A percentile compares a stretch with the other conserved stretches of the same genome.
Conservation (phyloP, 2,113 vertebrate species). For the Aleadryas rufinucha region DNA sequence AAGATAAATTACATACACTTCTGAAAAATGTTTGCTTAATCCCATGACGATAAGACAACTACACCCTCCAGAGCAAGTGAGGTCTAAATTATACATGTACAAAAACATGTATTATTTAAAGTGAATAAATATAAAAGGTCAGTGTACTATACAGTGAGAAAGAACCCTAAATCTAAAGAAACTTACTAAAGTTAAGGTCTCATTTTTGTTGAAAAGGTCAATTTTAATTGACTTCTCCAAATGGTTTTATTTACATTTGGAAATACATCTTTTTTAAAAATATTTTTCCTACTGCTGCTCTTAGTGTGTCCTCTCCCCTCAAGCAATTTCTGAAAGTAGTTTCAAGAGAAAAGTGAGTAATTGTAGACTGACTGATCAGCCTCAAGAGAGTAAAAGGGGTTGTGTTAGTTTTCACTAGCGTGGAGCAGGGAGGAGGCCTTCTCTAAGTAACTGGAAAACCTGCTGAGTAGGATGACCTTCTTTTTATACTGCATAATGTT, state of each 20-base stretch:
- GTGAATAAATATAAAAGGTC: neutral
- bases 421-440: neutral
- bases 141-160: neutral
- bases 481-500: neutral
- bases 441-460: neutral
- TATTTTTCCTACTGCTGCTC: neutral
- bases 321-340: neutral
- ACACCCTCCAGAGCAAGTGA: neutral
- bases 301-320: neutral
- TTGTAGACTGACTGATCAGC: neutral
- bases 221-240: neutral
- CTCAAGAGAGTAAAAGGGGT: neutral
- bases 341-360: neutral
- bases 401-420: neutral
- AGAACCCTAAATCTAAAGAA: neutral
- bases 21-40: neutral
- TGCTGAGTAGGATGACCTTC: conserved; percentile 25
- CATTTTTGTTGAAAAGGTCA: neutral
- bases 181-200: neutral
- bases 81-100: no score
- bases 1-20: neutral
- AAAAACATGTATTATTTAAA: neutral
- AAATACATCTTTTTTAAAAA: neutral
- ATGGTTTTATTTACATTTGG: neutral
- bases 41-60: neutral